Evolutionary conservation across 2,888 invertebrate genomes (phyloP).

Genomic region (Netelia virgata): DNA sequence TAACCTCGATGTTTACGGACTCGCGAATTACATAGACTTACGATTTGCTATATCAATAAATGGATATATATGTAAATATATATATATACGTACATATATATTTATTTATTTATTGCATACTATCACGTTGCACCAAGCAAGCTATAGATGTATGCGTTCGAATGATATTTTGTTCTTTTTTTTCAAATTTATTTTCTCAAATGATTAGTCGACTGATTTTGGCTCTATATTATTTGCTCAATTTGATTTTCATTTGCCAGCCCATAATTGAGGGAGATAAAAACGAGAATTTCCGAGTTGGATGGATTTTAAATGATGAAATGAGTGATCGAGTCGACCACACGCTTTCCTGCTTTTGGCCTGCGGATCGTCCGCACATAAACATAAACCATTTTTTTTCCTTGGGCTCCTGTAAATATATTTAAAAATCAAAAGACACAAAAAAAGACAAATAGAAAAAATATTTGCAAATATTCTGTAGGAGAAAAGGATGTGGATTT

Average conservation of each 20-base stretch:
- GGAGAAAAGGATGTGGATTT: neutral
- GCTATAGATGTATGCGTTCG: conserved; percentile 30
- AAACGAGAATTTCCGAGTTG: conserved; percentile 65
- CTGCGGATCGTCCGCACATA: conserved; percentile 77
- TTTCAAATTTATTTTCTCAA: conserved; percentile 10
- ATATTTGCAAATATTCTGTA: neutral
- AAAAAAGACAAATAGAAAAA: neutral
- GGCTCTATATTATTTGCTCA: conserved; percentile 65
- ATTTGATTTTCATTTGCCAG: conserved; percentile 72
- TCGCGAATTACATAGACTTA: conserved; percentile 6
- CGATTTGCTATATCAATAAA: neutral
- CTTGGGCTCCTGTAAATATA: conserved; percentile 6
- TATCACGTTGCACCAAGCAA: conserved; percentile 50
- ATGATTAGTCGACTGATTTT: conserved; percentile 4
- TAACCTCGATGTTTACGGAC: conserved; percentile 25
- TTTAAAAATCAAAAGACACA: conserved; percentile 25
- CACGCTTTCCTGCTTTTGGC: conserved; percentile 83
- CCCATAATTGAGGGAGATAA: conserved; percentile 66
- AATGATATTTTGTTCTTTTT: conserved; percentile 10
- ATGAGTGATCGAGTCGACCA: conserved; percentile 76
- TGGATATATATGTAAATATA: too few relatives aligned
- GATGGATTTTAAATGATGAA: conserved; percentile 48
- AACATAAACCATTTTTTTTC: neutral
- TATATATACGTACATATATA: neutral
- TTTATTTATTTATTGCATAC: conserved; percentile 5